Conservation (phyloP, 35 echinoderm and acorn worm genomes). For the Apostichopus japonicus region DNA sequence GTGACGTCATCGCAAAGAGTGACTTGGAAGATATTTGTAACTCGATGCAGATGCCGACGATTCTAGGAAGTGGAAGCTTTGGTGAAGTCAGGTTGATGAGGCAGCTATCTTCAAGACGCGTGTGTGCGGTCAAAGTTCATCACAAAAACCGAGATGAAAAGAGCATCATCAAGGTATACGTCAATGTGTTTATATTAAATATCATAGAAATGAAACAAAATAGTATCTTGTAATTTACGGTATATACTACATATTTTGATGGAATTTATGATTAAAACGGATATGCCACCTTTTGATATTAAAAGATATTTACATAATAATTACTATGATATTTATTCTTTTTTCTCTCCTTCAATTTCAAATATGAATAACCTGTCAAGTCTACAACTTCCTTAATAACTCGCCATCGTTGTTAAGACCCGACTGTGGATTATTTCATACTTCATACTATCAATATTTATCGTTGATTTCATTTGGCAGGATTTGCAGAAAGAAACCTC, state of each 20-base stretch:
- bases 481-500: not conserved
- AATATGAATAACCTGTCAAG: too few species aligned
- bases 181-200: not conserved
- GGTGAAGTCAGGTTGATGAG: constrained; percentile 22
- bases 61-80: not conserved
- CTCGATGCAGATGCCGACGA: not conserved
- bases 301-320: too few species aligned
- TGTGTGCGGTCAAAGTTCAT: constrained; percentile 28
- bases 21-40: constrained; percentile 29
- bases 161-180: not conserved
- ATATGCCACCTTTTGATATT: too few species aligned
- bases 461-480: constrained; percentile 3
- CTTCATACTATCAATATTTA: not conserved
- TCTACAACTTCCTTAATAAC: too few species aligned
- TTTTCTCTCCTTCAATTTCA: not conserved
- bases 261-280: not conserved
- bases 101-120: not conserved
- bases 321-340: not conserved
- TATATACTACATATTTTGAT: not conserved
- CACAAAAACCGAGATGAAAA: not conserved
- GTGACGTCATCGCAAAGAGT: not conserved
- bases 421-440: too few species aligned
- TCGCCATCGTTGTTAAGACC: too few species aligned
- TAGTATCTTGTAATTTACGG: not conserved
- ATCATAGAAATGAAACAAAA: not conserved